Percentiles rank a stretch among this genome's conserved stretches.
Conservation (phyloP, 2,888 invertebrate genomes). For the Iselma pallidipennis region DNA sequence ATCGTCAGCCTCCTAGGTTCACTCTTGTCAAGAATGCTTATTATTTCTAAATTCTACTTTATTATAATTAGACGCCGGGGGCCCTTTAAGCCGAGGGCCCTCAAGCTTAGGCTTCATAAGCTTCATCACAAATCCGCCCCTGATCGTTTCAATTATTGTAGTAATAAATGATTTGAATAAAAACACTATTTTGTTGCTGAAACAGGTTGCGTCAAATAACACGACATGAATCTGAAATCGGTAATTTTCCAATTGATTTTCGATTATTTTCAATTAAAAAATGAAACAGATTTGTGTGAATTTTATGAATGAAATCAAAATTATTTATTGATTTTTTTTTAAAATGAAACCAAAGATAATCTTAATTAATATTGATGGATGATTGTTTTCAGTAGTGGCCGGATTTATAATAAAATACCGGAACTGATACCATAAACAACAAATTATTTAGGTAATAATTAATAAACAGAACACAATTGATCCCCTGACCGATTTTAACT, state of each 20-base stretch:
- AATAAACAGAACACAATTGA: slow-evolving; percentile 48
- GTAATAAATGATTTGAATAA: slow-evolving; percentile 1
- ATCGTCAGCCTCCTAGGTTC: no score
- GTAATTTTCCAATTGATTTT: neutral
- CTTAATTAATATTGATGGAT: neutral
- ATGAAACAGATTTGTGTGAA: no score
- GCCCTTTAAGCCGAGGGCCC: no score
- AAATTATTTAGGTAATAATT: slow-evolving; percentile 47
- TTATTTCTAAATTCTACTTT: no score
- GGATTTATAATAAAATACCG: slow-evolving; percentile 36
- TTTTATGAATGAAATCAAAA: neutral
- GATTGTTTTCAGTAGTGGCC: neutral
- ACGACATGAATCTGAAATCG: neutral
- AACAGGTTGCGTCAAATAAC: neutral
- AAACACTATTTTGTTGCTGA: neutral
- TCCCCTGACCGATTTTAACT: slow-evolving; percentile 60
- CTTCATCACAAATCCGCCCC: no score
- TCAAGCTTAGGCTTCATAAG: no score
- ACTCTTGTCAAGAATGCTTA: no score
- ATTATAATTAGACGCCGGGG: no score
- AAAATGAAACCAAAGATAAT: no score
- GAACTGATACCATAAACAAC: slow-evolving; percentile 43
- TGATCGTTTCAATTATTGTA: no score
- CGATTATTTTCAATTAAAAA: neutral
- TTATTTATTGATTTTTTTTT: neutral